These are phyloP conservation scores for Galerucella nymphaeae DNA, from an alignment of 2,888 invertebrate genomes.

Conservation along the genomic window DNA sequence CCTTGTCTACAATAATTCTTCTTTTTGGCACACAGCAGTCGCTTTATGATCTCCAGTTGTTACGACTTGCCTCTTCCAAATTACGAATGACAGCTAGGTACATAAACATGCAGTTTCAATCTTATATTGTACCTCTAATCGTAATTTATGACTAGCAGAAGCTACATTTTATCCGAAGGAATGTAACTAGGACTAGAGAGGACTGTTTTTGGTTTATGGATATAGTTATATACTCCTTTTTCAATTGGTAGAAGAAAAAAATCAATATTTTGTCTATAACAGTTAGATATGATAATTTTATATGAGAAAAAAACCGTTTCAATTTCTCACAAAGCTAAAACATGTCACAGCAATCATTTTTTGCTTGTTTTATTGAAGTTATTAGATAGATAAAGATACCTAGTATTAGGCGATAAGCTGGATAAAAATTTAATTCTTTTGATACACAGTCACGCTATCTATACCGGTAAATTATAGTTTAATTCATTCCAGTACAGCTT, in stretches of 20 bases:
- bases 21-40: slow-evolving; percentile 29
- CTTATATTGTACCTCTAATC: slow-evolving; percentile 47
- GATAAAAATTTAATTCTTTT: neutral
- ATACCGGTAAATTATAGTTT: neutral
- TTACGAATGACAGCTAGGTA: slow-evolving; percentile 52
- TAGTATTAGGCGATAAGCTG: slow-evolving; percentile 9
- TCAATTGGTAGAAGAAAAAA: neutral
- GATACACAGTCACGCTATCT: slow-evolving; percentile 2
- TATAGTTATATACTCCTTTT: slow-evolving; percentile 7
- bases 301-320: neutral
- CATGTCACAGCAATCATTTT: slow-evolving; percentile 2
- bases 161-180: slow-evolving; percentile 39
- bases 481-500: neutral
- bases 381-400: slow-evolving; percentile 9
- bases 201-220: slow-evolving; percentile 6
- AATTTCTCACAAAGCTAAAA: neutral
- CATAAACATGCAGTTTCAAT: slow-evolving; percentile 53
- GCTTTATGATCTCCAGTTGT: slow-evolving; percentile 51
- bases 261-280: neutral
- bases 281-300: neutral
- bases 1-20: slow-evolving; percentile 14
- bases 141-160: slow-evolving; percentile 41
- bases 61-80: slow-evolving; percentile 50
- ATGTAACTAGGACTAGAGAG: slow-evolving; percentile 27
- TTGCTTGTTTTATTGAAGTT: slow-evolving; percentile 12